Conservation (phyloP, 2,888 invertebrate species). For the Halocaridina rubra region DNA sequence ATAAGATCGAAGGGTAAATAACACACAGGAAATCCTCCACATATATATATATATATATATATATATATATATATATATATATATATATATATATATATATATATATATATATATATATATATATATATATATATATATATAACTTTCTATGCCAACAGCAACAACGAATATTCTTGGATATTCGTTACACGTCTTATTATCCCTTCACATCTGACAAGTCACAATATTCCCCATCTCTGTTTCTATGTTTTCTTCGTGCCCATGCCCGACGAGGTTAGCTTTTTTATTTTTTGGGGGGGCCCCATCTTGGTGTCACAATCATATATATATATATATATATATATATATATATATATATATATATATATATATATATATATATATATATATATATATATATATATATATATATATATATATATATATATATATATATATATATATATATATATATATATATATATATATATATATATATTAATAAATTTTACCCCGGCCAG, state of each 20-base stretch:
- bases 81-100: background rate
- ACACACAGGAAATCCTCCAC: background rate
- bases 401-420: background rate
- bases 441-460: conserved; percentile 1
- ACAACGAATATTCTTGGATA: too few relatives aligned
- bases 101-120: background rate
- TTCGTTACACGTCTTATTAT: too few relatives aligned
- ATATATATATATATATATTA: conserved; percentile 1
- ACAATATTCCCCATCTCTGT: too few relatives aligned
- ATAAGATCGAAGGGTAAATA: too few relatives aligned
- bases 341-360: conserved; percentile 10
- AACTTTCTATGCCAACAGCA: too few relatives aligned
- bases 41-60: background rate
- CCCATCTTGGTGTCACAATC: too few relatives aligned
- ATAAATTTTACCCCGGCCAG: background rate
- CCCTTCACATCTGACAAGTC: too few relatives aligned
- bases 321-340: background rate
- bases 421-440: conserved; percentile 4
- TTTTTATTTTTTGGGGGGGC: too few relatives aligned
- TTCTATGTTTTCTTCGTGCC: too few relatives aligned
- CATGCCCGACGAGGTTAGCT: too few relatives aligned
- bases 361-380: background rate
- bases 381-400: background rate
- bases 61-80: background rate
- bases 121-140: conserved; percentile 9